Base-by-base conservation (phyloP, 1,140 invertebrate species). In the Drosophila virilis region DNA sequence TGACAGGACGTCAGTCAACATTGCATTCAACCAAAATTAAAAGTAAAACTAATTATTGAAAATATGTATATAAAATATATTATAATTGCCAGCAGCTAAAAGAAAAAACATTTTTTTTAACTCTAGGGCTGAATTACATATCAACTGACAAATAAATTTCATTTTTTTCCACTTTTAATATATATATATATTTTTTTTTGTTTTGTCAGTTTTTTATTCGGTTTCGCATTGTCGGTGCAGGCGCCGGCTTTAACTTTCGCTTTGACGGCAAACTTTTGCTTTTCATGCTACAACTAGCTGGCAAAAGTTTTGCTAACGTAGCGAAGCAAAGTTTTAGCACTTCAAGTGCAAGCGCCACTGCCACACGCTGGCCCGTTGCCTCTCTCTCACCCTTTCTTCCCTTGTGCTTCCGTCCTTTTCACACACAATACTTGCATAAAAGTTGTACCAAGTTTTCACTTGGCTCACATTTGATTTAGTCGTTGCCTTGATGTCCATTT, bases 401-500 rank as follows among this genome's bases (percentile, higher is more conserved):
- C 7, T 51, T n/a, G 9, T 69, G 15, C 12, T 60, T 35, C 32
- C 42, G 52, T 28, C 58, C 0, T 33, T 32, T 28, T 38, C n/a
- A 2, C 58, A 35, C 77, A 84, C 80, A 84, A 74, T 75, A 67
- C 45, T 52, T 72, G 69, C 8, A 32, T 40, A 74, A 77, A 80
- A 84, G 54, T 80, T 78, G 17, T 32, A 37, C 8, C 35, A 89
- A 89, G 80, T 89, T 89, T 88, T 86, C 80, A 83, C 82, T 88
- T 74, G 69, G 48, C 77, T 50, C 62, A 77, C 74, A 69, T 74
- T 83, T 79, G 68, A 79, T 80, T 84, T 83, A 84, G 62, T 77
- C 77, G 77, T 80, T 84, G 80, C 80, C 80, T 80, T 74, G 82
- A 84, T 84, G 85, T 88, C 83, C 85, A 89, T 88, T 89, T 89